These are phyloP conservation scores for Tetanocera ferruginea DNA, from an alignment of 2,888 invertebrate genomes.

Conservation along the genomic window DNA sequence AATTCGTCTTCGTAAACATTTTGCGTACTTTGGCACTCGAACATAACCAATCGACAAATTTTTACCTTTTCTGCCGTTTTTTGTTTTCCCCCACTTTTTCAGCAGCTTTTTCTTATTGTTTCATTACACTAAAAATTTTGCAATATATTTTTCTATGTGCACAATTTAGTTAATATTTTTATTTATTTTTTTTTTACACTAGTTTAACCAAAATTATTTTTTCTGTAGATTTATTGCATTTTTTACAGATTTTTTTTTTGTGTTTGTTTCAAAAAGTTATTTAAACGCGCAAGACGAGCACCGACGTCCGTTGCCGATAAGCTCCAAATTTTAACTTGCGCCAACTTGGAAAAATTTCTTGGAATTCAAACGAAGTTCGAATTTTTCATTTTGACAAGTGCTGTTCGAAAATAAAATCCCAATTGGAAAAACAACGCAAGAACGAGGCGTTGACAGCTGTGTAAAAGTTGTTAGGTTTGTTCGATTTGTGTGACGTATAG, in stretches of 20 bases:
- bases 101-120: background rate
- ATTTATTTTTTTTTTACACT: background rate
- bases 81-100: slow-evolving; percentile 9
- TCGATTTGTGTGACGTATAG: background rate
- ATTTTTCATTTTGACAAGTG: slow-evolving; percentile 19
- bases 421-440: slow-evolving; percentile 6
- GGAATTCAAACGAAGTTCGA: background rate
- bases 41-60: background rate
- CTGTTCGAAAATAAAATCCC: background rate
- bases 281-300: slow-evolving; percentile 31
- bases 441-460: background rate
- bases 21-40: background rate
- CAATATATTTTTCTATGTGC: slow-evolving; percentile 11
- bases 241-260: slow-evolving; percentile 13
- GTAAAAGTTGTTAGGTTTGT: background rate
- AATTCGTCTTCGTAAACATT: slow-evolving; percentile 25
- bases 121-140: slow-evolving; percentile 28
- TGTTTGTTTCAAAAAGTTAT: slow-evolving; percentile 15
- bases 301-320: slow-evolving; percentile 42
- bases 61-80: slow-evolving; percentile 6
- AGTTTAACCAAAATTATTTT: slow-evolving; percentile 1
- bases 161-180: slow-evolving; percentile 21
- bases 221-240: slow-evolving; percentile 15
- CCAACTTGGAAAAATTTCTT: slow-evolving; percentile 25
- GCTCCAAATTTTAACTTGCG: slow-evolving; percentile 48